Conservation (phyloP, 2,113 vertebrate genomes). For the Poicephalus gulielmi region DNA sequence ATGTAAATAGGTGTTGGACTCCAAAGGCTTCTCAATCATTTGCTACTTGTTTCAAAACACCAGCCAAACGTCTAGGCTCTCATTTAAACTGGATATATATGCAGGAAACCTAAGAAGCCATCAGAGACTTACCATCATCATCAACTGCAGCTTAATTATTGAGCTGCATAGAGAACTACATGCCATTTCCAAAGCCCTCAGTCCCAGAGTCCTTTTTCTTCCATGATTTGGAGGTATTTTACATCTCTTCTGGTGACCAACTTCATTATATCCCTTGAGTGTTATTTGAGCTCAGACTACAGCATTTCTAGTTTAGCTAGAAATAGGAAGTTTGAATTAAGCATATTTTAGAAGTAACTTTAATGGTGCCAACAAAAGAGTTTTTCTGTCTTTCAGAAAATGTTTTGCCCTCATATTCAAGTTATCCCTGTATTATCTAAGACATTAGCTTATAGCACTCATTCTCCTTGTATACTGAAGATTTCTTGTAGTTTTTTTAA, state of each 20-base stretch:
- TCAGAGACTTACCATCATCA: background rate
- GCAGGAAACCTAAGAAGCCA: background rate
- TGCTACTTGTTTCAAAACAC: background rate
- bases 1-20: background rate
- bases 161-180: background rate
- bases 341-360: background rate
- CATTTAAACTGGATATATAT: background rate
- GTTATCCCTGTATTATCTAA: background rate
- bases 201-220: background rate
- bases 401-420: background rate
- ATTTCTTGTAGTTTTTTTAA: background rate
- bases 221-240: background rate
- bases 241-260: background rate
- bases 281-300: background rate
- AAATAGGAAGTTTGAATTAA: background rate
- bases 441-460: background rate
- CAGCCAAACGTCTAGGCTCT: background rate
- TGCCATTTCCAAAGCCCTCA: background rate
- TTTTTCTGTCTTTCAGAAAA: background rate
- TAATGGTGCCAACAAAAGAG: background rate
- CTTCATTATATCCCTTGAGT: background rate
- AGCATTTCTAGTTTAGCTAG: background rate
- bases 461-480: background rate
- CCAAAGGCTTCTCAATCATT: background rate
- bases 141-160: background rate